Conservation (phyloP, 2,888 invertebrate genomes). For the Lasioglossum marginatum region DNA sequence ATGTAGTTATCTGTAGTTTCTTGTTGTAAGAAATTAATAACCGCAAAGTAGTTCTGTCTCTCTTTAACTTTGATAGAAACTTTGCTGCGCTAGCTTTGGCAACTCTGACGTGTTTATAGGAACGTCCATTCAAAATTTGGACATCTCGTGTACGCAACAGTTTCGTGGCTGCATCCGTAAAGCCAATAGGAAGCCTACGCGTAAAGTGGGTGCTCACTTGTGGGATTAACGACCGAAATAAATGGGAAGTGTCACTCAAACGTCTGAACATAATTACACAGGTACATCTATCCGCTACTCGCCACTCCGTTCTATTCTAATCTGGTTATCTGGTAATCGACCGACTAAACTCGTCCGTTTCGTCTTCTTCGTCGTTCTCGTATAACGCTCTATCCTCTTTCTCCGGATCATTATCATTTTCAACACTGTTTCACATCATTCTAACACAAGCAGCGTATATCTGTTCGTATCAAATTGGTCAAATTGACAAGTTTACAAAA, state of each 20-base stretch:
- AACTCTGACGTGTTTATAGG: not conserved
- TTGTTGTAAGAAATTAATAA: no score
- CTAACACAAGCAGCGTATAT: not conserved
- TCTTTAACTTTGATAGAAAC: not conserved
- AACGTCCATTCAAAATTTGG: not conserved
- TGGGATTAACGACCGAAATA: slow-evolving; percentile 69
- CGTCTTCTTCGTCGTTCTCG: not conserved
- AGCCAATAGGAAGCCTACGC: slow-evolving; percentile 21
- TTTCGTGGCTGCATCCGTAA: not conserved
- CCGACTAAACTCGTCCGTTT: slow-evolving; percentile 29
- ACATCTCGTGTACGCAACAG: not conserved
- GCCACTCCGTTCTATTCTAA: slow-evolving; percentile 74
- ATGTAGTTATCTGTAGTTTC: no score
- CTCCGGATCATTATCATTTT: not conserved
- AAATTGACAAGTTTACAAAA: not conserved
- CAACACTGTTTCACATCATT: not conserved
- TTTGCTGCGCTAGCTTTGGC: not conserved
- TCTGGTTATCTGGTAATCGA: slow-evolving; percentile 77
- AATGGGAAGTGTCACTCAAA: slow-evolving; percentile 82
- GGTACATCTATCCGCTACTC: slow-evolving; percentile 63
- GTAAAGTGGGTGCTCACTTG: slow-evolving; percentile 35
- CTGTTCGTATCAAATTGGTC: not conserved
- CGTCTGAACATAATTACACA: slow-evolving; percentile 78
- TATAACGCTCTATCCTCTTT: not conserved
- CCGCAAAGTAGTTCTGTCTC: not conserved